phyloP scores from a whole-genome alignment of 2,797 vertebrate species.

The Leptatherina wallacei region DNA sequence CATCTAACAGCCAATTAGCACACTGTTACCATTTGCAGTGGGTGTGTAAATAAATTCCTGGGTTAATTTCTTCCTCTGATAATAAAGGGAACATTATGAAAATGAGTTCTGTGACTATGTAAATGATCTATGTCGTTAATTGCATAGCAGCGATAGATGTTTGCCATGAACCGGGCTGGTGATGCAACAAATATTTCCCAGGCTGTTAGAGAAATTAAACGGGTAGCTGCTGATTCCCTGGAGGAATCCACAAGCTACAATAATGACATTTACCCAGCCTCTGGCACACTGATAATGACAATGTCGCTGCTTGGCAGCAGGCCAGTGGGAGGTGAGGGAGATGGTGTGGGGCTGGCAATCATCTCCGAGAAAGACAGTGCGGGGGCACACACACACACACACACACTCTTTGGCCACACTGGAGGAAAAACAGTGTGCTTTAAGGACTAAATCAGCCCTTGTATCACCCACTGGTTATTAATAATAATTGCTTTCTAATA shows the following conservation, averaged over 20 bases:
- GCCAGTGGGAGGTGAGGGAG: constrained; percentile 77
- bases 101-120: constrained; percentile 98
- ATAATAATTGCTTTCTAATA: constrained; percentile 83
- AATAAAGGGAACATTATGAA: constrained; percentile 99
- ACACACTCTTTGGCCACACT: constrained; percentile 46
- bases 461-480: constrained; percentile 78
- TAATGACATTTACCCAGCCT: constrained; percentile 83
- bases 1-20: constrained; percentile 99
- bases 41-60: constrained; percentile 99
- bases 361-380: constrained; percentile 68
- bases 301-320: constrained; percentile 77
- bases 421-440: constrained; percentile 58
- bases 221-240: constrained; percentile 77
- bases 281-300: constrained; percentile 82
- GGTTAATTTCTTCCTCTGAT: constrained; percentile 99
- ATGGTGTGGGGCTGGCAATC: constrained; percentile 74
- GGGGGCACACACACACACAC: constrained; percentile 22
- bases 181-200: constrained; percentile 85
- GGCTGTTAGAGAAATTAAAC: constrained; percentile 86
- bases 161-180: constrained; percentile 77
- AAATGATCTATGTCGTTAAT: constrained; percentile 98
- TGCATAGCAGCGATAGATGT: constrained; percentile 86
- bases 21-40: constrained; percentile 97
- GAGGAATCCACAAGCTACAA: constrained; percentile 79
- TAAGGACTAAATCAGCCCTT: constrained; percentile 76